Evolutionary conservation across 2,113 vertebrate species (phyloP).

Genomic region (Orycteropus afer): DNA sequence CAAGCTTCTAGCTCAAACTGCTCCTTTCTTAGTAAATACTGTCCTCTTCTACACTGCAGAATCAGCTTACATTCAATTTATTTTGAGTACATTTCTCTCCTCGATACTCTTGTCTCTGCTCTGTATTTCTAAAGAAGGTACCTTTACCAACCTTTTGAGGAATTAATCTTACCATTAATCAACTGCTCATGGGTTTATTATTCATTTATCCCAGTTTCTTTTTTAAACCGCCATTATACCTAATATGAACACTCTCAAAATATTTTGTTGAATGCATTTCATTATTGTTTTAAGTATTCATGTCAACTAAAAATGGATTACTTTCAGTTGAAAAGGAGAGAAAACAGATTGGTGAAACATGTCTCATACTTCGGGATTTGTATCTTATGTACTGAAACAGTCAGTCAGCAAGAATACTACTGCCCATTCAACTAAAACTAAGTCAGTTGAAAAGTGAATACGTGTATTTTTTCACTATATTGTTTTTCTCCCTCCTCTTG

Average conservation of each 20-base stretch:
- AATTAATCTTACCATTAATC: not conserved
- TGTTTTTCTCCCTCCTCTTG: not conserved
- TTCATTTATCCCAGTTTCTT: not conserved
- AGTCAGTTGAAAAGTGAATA: not conserved
- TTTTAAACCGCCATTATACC: not conserved
- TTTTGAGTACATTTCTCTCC: not conserved
- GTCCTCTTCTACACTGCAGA: not conserved
- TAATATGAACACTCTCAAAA: conserved; percentile 1
- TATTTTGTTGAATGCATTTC: not conserved
- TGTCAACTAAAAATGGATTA: not conserved
- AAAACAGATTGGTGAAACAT: not conserved
- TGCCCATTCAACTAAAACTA: not conserved
- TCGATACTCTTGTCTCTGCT: not conserved
- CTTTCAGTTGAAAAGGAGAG: not conserved
- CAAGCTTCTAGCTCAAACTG: not conserved
- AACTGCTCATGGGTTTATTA: not conserved
- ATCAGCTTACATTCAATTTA: not conserved
- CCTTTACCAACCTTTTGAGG: not conserved
- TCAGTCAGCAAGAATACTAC: not conserved
- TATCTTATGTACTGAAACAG: not conserved
- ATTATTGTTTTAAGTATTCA: not conserved
- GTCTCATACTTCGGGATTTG: not conserved
- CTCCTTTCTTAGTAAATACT: not conserved
- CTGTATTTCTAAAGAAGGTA: not conserved
- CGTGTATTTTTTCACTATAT: not conserved